phyloP scores from a whole-genome alignment of 2,113 vertebrate genomes.

The Sula dactylatra region DNA sequence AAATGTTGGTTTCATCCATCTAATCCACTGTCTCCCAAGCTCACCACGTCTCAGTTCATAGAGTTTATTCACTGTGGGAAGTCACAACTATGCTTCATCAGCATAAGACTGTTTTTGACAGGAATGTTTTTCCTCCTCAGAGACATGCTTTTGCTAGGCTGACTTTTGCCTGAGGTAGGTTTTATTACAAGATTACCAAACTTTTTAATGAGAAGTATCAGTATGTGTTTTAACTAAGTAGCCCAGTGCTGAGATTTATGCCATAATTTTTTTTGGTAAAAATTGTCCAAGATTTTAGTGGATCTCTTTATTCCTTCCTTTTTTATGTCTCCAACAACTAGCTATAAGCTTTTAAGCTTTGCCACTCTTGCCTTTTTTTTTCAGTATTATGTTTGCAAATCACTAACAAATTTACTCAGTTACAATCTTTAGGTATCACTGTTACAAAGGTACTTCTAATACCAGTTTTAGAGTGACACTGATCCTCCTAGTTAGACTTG shows the following conservation, averaged over 20 bases:
- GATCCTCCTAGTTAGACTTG: neutral
- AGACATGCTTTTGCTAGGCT: neutral
- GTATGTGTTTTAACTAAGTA: neutral
- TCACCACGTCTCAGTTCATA: accelerated
- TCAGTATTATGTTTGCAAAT: neutral
- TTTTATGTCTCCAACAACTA: neutral
- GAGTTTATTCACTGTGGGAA: neutral
- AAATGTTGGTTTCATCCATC: neutral
- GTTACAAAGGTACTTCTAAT: neutral
- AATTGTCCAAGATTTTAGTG: neutral
- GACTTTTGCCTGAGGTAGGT: neutral
- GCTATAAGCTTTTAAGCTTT: neutral
- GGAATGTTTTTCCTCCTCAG: neutral
- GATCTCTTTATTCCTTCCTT: neutral
- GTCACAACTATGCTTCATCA: neutral
- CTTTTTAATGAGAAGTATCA: neutral
- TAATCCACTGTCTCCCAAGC: neutral
- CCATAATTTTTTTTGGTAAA: neutral
- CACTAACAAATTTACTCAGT: neutral
- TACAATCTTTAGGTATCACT: neutral
- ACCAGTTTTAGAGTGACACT: neutral
- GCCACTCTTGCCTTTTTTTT: neutral
- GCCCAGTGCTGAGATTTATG: neutral
- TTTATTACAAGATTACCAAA: neutral
- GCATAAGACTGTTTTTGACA: neutral